Evolutionary conservation across 2,888 invertebrate species (phyloP), one percentile per base, ranked within the genome.

Genomic region (Amphimallon solstitiale): DNA sequence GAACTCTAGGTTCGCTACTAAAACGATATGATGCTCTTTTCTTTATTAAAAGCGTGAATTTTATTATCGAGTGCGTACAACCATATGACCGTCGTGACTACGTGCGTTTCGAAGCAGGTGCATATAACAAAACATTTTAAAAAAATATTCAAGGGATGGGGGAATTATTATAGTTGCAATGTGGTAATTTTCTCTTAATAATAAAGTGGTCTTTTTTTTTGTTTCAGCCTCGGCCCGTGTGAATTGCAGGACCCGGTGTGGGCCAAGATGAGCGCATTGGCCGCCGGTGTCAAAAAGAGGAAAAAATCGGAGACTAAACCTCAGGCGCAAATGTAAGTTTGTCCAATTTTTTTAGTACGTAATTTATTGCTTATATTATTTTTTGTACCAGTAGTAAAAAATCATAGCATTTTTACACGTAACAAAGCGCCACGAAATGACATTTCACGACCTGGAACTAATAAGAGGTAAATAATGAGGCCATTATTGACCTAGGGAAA

Each of bases 171-270:
- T 29, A 3, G 29, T 29, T 29, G 9, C 2, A 29, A 29, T 7
- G 2, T 29, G 29, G 2, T n/a, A 9, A 3, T 23, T 45, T 23
- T 12, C 29, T 19, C 14, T 45, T 1, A 6, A 10, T 56, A 48
- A 59, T n/a, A n/a, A n/a, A n/a, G n/a, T 34, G 21, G 35, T 51
- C 15, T 74, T 63, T 74, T 74, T n/a, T 70, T 73, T 73, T 78
- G 70, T 90, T 90, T 74, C 87, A 94, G 94, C 92, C 90, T 92
- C 88, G 92, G 92, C 89, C 92, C 93, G 88, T 91, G 92, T 92
- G 93, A 93, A 86, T 89, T 92, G 87, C 92, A 90, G 86, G 91
- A 91, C 89, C 91, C 91, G 85, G 87, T 88, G 87, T 90, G 91
- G 90, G 88, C 89, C 90, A 91, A 92, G 90, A 92, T 92, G 92